Percentiles rank a stretch among this genome's conserved stretches.
Evolutionary conservation across 2,888 invertebrate genomes (phyloP).

Genomic region (Eremobia ochroleuca): DNA sequence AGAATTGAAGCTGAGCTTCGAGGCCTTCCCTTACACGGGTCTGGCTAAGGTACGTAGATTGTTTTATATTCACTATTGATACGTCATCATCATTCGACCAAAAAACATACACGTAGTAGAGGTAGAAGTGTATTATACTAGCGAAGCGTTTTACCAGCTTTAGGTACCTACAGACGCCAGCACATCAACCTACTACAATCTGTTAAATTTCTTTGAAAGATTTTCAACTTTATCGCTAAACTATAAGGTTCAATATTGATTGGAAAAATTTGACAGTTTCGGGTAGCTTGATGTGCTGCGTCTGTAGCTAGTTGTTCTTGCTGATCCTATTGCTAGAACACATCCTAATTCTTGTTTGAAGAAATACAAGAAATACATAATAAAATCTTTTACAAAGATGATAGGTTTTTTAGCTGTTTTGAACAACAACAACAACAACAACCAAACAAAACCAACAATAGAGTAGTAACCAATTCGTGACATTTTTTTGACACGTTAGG

Average conservation of each 20-base stretch:
- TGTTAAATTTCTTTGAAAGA: no score
- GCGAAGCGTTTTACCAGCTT: background rate
- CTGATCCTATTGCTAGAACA: background rate
- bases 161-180: background rate
- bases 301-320: background rate
- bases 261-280: no score
- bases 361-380: no score
- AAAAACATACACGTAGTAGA: no score
- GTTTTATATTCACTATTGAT: background rate
- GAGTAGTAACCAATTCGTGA: background rate
- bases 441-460: no score
- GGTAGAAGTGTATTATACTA: background rate
- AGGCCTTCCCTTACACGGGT: slow-evolving; percentile 94
- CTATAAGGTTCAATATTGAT: no score
- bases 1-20: slow-evolving; percentile 93
- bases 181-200: no score
- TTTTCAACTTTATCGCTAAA: no score
- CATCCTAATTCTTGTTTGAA: background rate
- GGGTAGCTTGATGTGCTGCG: no score
- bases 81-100: no score
- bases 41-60: slow-evolving; percentile 92
- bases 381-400: background rate
- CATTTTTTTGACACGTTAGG: background rate
- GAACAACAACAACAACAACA: no score
- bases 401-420: background rate